Base-by-base conservation (phyloP, 2,113 vertebrate genomes). In the Arenaria interpres region DNA sequence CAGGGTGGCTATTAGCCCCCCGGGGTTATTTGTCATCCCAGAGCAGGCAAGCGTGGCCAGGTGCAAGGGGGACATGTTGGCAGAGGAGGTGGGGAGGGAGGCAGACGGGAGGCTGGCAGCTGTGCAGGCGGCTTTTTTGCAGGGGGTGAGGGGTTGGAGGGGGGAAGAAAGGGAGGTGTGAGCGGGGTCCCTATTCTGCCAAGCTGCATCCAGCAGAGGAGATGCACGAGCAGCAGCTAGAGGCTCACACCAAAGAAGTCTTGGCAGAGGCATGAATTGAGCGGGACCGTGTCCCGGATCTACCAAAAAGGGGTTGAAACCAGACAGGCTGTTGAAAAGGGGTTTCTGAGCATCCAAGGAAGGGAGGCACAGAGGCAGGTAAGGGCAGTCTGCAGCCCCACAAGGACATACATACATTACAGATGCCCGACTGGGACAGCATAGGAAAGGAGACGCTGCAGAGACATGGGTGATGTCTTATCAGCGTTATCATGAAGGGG, bases 401-500 rank as follows among this genome's bases (percentile, higher is more conserved):
- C 46, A 32, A 68, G 14, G 33, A n/a, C 56, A 27, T 14, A 25
- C 25, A 62, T 67, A 18, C 17, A 8, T 19, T 45, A 32, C 45
- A 78, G 50, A n/a, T 4, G 9, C 20, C 83, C 9, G 11, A 22
- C 45, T 25, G 35, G 50, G 33, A 41, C 25, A 46, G 83, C 48
- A 35, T 18, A 13, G 56, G 33, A 24, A 46, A 91, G 67, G 68
- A 80, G 50, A 43, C 0, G 2, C 59, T 56, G 32, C 5, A 2
- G 22, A 67, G 25, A 54, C 1, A 0, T 0, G 1, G 14, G 30
- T 45, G 43, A 14, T 27, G 7, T 25, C 21, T 17, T n/a, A 23
- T 9, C 45, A 25, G 37, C 1, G 0, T 6, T 6, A 51, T 30
- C 12, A 6, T 11, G 4, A 53, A 4, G 5, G 11, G 12, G 6